Conservation (phyloP, 1,140 invertebrate genomes). For the Archegozetes longisetosus region DNA sequence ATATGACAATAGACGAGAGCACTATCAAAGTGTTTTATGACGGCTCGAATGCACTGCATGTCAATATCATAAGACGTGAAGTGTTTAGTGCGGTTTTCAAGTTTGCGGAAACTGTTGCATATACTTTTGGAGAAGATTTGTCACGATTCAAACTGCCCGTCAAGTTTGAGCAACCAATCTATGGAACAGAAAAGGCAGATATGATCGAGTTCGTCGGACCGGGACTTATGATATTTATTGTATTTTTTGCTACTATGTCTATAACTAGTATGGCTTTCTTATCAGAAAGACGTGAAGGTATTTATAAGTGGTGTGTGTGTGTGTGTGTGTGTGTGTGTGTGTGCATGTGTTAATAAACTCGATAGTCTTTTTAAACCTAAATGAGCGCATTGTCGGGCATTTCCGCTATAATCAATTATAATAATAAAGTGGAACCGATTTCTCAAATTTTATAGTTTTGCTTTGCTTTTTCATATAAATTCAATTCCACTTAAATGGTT, state of each 20-base stretch:
- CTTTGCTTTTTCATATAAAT: background rate
- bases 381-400: too few relatives aligned
- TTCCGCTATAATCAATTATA: too few relatives aligned
- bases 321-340: background rate
- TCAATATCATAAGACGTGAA: conserved; percentile 13
- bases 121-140: background rate
- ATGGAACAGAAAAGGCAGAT: conserved; percentile 41
- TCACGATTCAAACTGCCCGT: conserved; percentile 18
- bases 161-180: conserved; percentile 62
- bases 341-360: background rate
- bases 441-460: too few relatives aligned
- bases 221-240: conserved; percentile 79
- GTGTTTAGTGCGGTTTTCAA: conserved; percentile 6
- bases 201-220: conserved; percentile 64
- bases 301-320: conserved; percentile 25
- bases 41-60: conserved; percentile 13
- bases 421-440: too few relatives aligned
- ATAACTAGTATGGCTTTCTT: conserved; percentile 77
- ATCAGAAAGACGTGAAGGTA: conserved; percentile 71
- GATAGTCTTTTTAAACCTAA: background rate
- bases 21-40: conserved; percentile 15
- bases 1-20: background rate
- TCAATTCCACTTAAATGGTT: background rate
- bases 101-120: conserved; percentile 5
- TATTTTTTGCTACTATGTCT: conserved; percentile 85